A percentile compares a stretch with the other conserved stretches of the same genome.
phyloP scores from a whole-genome alignment of 2,797 vertebrate species.

The Crax fasciolata region DNA sequence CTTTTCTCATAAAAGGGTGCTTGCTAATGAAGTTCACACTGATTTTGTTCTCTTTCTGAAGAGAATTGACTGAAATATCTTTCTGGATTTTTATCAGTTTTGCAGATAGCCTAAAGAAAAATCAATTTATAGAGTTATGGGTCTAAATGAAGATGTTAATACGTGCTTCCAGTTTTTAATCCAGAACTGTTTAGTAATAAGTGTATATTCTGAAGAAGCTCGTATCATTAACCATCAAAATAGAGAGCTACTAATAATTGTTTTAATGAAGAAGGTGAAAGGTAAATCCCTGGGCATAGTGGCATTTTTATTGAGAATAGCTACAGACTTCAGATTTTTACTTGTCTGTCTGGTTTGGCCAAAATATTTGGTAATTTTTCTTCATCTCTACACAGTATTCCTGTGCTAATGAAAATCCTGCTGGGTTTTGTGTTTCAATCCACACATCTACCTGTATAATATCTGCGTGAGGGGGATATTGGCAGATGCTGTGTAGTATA shows the following conservation, averaged over 20 bases:
- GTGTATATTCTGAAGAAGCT: not conserved
- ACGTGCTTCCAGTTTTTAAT: not conserved
- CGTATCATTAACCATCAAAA: not conserved
- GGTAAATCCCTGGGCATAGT: not conserved
- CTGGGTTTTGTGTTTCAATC: not conserved
- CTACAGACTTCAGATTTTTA: not conserved
- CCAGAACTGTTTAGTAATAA: not conserved
- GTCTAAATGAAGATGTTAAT: not conserved
- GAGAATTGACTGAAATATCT: not conserved
- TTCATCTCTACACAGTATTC: not conserved
- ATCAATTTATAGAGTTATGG: not conserved
- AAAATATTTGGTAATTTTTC: not conserved
- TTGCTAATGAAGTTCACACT: not conserved
- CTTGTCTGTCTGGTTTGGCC: not conserved
- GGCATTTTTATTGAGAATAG: not conserved
- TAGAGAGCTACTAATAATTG: not conserved
- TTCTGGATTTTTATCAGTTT: not conserved
- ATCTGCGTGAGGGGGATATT: accelerated
- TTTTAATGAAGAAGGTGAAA: not conserved
- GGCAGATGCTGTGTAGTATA: not conserved
- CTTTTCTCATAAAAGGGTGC: not conserved
- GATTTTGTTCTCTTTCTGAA: not conserved
- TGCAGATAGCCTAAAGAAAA: not conserved
- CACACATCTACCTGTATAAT: not conserved
- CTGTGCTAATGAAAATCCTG: not conserved